Evolutionary conservation across 2,888 invertebrate species (phyloP), one percentile per base, ranked within the genome.

Genomic region (Leucoptera coffeella): DNA sequence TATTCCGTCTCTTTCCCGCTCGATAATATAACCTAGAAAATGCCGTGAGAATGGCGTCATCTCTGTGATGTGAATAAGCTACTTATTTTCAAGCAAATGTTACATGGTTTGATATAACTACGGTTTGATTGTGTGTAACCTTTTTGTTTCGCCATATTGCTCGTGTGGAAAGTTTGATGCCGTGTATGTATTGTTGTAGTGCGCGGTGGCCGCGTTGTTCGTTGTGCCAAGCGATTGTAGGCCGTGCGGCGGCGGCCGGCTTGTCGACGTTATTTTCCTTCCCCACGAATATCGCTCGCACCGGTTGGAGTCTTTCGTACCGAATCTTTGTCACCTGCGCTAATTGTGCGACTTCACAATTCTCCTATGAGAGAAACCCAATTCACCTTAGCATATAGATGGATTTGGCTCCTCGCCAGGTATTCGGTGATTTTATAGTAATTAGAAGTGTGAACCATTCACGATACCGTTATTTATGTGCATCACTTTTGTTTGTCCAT

Each of bases 321-420:
- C 49, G 46, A 49, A 55, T 56, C 47, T 52, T 59, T 57, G 57
- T 60, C 62, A 60, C 61, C 60, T 59, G 61, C 57, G 49, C 12
- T 22, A 42, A 43, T 49, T 50, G 49, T 50, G 19, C 59, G 51
- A 49, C 45, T 49, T 46, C 37, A 45, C 39, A n/a, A n/a, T n/a
- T n/a, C n/a, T n/a, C n/a, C n/a, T n/a, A n/a, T n/a, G n/a, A n/a
- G n/a, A n/a, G n/a, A n/a, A n/a, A n/a, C n/a, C n/a, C n/a, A n/a
- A n/a, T n/a, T n/a, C n/a, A n/a, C n/a, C n/a, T n/a, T n/a, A n/a
- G n/a, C n/a, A n/a, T n/a, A n/a, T n/a, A n/a, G n/a, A n/a, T n/a
- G n/a, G n/a, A 40, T 40, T 52, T 62, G 59, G 53, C 51, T 35
- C 41, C 44, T 44, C 34, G 52, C 58, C 57, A 59, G 41, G 43